These are phyloP conservation scores for Linhomoeus sp. DNA, from an alignment of 2,888 invertebrate genomes.

Conservation along the genomic window DNA sequence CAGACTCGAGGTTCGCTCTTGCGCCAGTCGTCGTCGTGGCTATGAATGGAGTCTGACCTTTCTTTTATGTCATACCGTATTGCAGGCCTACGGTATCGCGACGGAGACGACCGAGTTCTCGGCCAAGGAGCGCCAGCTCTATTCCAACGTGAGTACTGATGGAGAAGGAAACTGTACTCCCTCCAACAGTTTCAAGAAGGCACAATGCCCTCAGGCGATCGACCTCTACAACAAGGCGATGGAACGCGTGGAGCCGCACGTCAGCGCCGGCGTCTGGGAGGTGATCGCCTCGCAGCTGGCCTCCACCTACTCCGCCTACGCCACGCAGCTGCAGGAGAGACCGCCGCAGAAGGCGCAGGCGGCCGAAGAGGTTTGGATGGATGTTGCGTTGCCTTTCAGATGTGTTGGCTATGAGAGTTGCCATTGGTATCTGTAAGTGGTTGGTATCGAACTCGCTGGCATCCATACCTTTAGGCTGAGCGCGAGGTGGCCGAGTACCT, in stretches of 20 bases:
- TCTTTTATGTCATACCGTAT: too few species aligned
- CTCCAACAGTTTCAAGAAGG: too few species aligned
- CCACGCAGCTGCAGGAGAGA: slow-evolving; percentile 32
- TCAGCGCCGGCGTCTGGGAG: slow-evolving; percentile 1
- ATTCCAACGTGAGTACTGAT: slow-evolving; percentile 43
- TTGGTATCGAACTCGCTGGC: too few species aligned
- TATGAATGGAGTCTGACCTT: too few species aligned
- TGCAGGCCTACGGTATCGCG: slow-evolving; percentile 32
- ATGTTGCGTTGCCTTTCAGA: too few species aligned
- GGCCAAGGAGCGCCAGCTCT: slow-evolving; percentile 42
- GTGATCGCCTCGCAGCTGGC: slow-evolving; percentile 59
- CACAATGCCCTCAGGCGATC: slow-evolving; percentile 17
- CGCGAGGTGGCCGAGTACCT: slow-evolving; percentile 53
- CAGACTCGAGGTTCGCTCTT: slow-evolving; percentile 49
- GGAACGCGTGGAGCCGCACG: slow-evolving; percentile 10
- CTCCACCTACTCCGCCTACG: neutral
- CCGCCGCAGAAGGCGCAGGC: slow-evolving; percentile 27
- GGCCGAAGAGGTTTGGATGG: slow-evolving; percentile 47
- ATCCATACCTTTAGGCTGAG: too few species aligned
- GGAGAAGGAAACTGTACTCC: too few species aligned
- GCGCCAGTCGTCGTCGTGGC: too few species aligned
- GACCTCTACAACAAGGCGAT: slow-evolving; percentile 22
- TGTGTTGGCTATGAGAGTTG: too few species aligned
- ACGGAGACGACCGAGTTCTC: slow-evolving; percentile 21
- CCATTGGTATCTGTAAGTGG: too few species aligned